Conservation (phyloP, 2,888 invertebrate genomes). For the Cenopis cana region DNA sequence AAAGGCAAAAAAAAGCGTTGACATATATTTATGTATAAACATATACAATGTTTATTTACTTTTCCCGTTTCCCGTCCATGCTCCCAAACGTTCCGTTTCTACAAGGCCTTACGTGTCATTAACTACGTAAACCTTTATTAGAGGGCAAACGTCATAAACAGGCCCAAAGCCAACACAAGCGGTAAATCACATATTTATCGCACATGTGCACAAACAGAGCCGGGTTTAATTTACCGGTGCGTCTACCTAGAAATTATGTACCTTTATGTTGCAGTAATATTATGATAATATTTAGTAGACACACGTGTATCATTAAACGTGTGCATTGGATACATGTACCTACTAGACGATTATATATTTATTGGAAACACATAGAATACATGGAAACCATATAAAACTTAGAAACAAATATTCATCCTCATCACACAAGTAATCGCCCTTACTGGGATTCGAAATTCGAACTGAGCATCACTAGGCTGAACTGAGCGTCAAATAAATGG, state of each 20-base stretch:
- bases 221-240: slow-evolving; percentile 25
- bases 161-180: not conserved
- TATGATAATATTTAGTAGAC: not conserved
- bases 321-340: not conserved
- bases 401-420: no score
- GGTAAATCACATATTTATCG: slow-evolving; percentile 34
- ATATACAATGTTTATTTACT: no score
- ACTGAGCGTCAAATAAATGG: no score
- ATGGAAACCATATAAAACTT: no score
- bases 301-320: not conserved
- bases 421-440: no score
- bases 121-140: slow-evolving; percentile 8
- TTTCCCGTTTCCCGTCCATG: not conserved
- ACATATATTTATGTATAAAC: no score
- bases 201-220: slow-evolving; percentile 28
- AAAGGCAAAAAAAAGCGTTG: no score
- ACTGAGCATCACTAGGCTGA: no score
- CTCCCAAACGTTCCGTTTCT: not conserved
- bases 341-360: no score
- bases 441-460: no score
- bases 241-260: slow-evolving; percentile 10
- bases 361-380: no score
- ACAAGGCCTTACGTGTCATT: not conserved
- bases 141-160: slow-evolving; percentile 21
- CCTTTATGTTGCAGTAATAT: no score